phyloP scores from a whole-genome alignment of 2,888 invertebrate species.

The Crematogaster levior region DNA sequence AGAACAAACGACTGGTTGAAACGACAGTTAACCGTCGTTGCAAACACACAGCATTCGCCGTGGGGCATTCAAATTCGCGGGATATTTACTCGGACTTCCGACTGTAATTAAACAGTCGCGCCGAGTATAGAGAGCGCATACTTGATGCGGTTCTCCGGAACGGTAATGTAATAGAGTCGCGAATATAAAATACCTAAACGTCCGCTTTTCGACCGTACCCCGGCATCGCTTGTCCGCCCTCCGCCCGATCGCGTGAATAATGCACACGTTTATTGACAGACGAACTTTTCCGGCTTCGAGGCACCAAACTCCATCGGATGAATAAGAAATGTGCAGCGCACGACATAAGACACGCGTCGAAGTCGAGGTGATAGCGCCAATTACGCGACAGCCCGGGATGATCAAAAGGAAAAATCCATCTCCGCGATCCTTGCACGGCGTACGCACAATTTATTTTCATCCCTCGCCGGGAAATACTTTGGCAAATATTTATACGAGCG shows the following conservation, averaged over 20 bases:
- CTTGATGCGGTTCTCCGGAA: constrained; percentile 45
- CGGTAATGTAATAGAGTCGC: not conserved
- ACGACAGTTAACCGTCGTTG: constrained; percentile 21
- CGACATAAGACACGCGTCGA: constrained; percentile 16
- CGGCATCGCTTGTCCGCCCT: not conserved
- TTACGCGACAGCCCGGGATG: constrained; percentile 45
- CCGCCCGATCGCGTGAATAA: constrained; percentile 66
- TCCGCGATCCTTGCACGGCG: not conserved
- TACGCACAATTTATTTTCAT: constrained; percentile 43
- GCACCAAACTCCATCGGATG: constrained; percentile 59
- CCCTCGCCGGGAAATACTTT: not conserved
- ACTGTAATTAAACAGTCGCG: constrained; percentile 59
- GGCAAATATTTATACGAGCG: constrained; percentile 34
- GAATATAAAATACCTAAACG: constrained; percentile 3
- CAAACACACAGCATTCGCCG: constrained; percentile 23
- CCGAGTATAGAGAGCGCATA: constrained; percentile 44
- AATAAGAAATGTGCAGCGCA: constrained; percentile 65
- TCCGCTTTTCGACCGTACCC: constrained; percentile 3
- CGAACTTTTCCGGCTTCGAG: constrained; percentile 55
- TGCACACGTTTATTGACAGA: constrained; percentile 69
- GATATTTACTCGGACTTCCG: constrained; percentile 63
- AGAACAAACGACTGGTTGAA: constrained; percentile 9
- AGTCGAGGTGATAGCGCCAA: constrained; percentile 51
- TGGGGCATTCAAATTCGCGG: constrained; percentile 36
- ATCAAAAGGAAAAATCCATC: constrained; percentile 45